Percentiles rank a stretch among this genome's conserved stretches.
phyloP scores from a whole-genome alignment of 2,797 vertebrate genomes.

The Danio albolineatus region DNA sequence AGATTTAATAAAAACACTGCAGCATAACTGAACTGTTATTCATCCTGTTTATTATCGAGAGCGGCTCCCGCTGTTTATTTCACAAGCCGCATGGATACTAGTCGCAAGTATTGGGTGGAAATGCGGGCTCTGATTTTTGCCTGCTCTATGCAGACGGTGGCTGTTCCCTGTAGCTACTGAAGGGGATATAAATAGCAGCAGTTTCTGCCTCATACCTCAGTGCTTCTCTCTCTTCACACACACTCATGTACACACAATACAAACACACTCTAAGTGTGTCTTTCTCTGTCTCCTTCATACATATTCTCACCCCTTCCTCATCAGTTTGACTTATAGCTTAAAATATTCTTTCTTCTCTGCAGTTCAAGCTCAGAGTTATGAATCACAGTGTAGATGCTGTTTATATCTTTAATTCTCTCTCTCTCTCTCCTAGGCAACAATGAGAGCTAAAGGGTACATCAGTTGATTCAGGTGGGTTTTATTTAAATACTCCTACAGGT shows the following conservation, averaged over 20 bases:
- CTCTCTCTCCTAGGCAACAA: neutral
- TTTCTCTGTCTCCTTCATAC: neutral
- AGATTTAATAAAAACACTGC: conserved; percentile 4
- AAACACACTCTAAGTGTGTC: neutral
- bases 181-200: conserved; percentile 63
- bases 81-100: neutral
- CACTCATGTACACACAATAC: conserved; percentile 10
- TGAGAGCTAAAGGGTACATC: neutral
- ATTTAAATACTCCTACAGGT: neutral
- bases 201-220: conserved; percentile 53
- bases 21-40: neutral
- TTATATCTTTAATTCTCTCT: neutral
- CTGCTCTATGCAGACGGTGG: conserved; percentile 63
- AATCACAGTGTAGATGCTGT: neutral
- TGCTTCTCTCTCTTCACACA: conserved; percentile 16
- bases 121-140: conserved; percentile 32
- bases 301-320: neutral
- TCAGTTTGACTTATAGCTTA: conserved; percentile 12
- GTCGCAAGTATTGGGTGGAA: conserved; percentile 13
- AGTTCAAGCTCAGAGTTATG: neutral
- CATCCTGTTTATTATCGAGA: conserved; percentile 1
- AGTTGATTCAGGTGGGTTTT: neutral
- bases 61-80: neutral
- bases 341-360: neutral
- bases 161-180: conserved; percentile 61